Evolutionary conservation across 2,113 vertebrate genomes (phyloP).

Genomic region (Vicugna pacos): DNA sequence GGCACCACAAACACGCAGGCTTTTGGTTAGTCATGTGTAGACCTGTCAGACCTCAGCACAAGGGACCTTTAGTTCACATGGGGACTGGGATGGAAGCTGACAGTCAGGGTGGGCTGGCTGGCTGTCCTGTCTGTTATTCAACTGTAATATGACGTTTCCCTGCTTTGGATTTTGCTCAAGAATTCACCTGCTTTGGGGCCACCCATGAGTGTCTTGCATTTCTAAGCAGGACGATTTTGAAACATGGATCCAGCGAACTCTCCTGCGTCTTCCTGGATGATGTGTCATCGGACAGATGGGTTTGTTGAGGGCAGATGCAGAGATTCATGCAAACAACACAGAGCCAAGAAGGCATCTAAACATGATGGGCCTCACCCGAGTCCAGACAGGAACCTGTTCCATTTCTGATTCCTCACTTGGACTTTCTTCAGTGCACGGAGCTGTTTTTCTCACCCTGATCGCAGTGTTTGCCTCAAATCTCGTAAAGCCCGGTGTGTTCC

Average conservation of each 20-base stretch:
- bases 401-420: neutral
- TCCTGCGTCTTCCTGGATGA: slow-evolving; percentile 1
- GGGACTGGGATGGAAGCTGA: slow-evolving; percentile 37
- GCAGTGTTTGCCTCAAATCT: slow-evolving; percentile 64
- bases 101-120: neutral
- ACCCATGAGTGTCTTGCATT: neutral
- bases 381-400: neutral
- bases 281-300: neutral
- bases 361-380: neutral
- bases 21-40: neutral
- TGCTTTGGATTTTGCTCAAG: slow-evolving; percentile 60
- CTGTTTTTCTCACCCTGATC: slow-evolving; percentile 60
- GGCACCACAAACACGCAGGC: neutral
- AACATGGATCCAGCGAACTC: neutral
- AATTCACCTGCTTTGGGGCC: slow-evolving; percentile 7
- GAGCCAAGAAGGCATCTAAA: neutral
- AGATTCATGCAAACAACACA: neutral
- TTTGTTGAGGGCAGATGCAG: neutral
- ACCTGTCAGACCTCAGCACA: slow-evolving; percentile 53
- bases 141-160: slow-evolving; percentile 36
- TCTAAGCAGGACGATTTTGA: neutral
- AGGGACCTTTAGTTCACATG: slow-evolving; percentile 51
- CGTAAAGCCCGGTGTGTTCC: slow-evolving; percentile 68
- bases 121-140: slow-evolving; percentile 39
- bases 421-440: slow-evolving; percentile 49